Base-by-base conservation (phyloP, 2,797 vertebrate species). In the Urocyon cinereoargenteus region DNA sequence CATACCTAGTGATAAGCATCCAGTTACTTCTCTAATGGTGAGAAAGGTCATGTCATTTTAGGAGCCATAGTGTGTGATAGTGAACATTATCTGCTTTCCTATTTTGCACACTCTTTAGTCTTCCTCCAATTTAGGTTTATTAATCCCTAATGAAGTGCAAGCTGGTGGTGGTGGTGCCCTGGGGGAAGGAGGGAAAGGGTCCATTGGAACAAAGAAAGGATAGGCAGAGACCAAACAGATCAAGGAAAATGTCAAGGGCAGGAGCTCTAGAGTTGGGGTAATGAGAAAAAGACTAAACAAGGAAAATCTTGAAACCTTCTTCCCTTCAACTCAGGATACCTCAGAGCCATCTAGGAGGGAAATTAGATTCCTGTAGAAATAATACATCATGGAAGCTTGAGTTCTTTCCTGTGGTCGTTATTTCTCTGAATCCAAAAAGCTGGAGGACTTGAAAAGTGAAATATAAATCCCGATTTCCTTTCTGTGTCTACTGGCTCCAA, bases 381-480 rank as follows among this genome's bases (percentile, higher is more conserved):
- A 57, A 51, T 5, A 2, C 10, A 2, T 61, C 31, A 21, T 55
- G 62, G 49, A 92, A 84, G 14, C 21, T 89, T 55, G 70, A 73
- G 16, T 84, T 87, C 61, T 64, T 95, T 93, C 51, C 16, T 15
- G 49, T 72, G 31, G 13, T 21, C 26, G 16, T 72, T 49, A 51
- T 36, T 91, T 82, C 61, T 72, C 24, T 83, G 26, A 68, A 59
- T 68, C 49, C 18, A 26, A 49, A 64, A 91, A 53, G 15, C 62
- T 70, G 36, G 21, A 90, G 59, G 36, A 61, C 79, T 91, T 81
- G 18, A 59, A 91, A 91, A 81, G 64, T 68, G 75, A 95, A 64
- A 15, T 16, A 59, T 51, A 45, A 83, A 88, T 31, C 36, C 9
- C 36, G 26, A 49, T 53, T 87, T 79, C 49, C 34, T 81, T 66